Percentiles rank a stretch among this genome's conserved stretches.
These are phyloP conservation scores for Branchipolynoe longqiensis DNA, from an alignment of 2,888 invertebrate genomes.

Conservation along the genomic window DNA sequence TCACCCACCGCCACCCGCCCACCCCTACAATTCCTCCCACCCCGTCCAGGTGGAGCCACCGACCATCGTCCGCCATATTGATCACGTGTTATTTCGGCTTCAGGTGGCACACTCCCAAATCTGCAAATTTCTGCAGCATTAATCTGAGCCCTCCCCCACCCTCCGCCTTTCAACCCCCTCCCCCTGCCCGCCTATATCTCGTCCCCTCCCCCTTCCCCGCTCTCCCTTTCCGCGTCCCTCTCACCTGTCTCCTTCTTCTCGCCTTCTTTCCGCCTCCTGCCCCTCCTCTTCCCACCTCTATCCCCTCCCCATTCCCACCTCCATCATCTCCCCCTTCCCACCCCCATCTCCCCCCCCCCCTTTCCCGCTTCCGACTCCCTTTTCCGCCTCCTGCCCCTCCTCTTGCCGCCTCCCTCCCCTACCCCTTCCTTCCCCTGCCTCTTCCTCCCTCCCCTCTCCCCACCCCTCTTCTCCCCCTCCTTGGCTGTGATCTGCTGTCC, in stretches of 20 bases:
- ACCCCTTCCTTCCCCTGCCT: not conserved
- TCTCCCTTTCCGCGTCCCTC: too few relatives aligned
- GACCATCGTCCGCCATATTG: constrained; percentile 6
- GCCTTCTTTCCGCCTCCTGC: not conserved
- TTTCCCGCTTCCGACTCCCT: not conserved
- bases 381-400: not conserved
- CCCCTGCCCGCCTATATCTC: not conserved
- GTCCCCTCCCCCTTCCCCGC: not conserved
- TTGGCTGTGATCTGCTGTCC: too few relatives aligned
- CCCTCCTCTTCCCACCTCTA: not conserved
- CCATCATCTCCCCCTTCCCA: too few relatives aligned
- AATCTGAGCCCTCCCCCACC: not conserved
- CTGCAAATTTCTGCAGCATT: not conserved
- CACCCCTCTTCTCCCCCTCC: not conserved
- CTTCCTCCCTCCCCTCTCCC: not conserved
- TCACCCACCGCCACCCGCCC: too few relatives aligned
- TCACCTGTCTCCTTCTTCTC: too few relatives aligned
- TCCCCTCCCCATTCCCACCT: not conserved
- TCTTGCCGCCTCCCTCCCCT: not conserved
- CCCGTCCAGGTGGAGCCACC: constrained; percentile 18
- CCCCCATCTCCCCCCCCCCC: not conserved
- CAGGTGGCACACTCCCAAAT: not conserved
- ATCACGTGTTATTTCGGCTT: constrained; percentile 31
- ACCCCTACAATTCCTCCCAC: too few relatives aligned
- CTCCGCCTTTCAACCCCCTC: not conserved